Percentiles rank a stretch among this genome's conserved stretches.
phyloP scores from a whole-genome alignment of 2,797 vertebrate genomes.

The Siniperca scherzeri region DNA sequence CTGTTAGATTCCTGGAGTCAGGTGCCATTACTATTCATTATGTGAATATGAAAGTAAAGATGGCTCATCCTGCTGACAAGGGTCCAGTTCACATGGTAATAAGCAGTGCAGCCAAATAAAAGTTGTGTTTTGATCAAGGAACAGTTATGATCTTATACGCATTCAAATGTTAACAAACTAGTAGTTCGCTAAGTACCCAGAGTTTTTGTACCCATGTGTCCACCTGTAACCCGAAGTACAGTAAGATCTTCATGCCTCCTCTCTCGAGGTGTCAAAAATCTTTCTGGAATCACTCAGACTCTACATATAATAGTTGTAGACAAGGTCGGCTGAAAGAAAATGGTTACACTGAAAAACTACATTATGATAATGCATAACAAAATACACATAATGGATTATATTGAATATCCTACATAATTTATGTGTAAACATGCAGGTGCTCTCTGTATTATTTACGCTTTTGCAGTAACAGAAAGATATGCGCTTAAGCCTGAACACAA shows the following conservation, averaged over 20 bases:
- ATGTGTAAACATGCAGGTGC: background rate
- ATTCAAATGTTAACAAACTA: background rate
- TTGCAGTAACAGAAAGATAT: background rate
- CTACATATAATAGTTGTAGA: background rate
- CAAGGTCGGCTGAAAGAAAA: background rate
- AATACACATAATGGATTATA: background rate
- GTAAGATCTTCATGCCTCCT: background rate
- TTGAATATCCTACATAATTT: background rate
- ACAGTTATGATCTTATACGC: background rate
- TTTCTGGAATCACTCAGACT: background rate
- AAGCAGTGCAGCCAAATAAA: background rate
- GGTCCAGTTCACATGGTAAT: background rate
- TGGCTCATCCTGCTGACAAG: constrained; percentile 7
- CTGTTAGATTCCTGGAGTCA: constrained; percentile 28
- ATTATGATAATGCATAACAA: background rate
- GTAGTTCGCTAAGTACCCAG: background rate
- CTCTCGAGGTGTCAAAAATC: background rate
- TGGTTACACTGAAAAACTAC: background rate
- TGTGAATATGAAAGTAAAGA: background rate
- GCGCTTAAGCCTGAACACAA: constrained; percentile 11
- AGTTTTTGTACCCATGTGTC: background rate
- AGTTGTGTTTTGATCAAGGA: constrained; percentile 11
- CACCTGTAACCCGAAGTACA: background rate
- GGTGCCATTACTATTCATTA: background rate
- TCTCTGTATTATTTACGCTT: background rate